These are phyloP conservation scores for Ciconia stormi DNA, from an alignment of 2,113 vertebrate genomes.

Conservation along the genomic window DNA sequence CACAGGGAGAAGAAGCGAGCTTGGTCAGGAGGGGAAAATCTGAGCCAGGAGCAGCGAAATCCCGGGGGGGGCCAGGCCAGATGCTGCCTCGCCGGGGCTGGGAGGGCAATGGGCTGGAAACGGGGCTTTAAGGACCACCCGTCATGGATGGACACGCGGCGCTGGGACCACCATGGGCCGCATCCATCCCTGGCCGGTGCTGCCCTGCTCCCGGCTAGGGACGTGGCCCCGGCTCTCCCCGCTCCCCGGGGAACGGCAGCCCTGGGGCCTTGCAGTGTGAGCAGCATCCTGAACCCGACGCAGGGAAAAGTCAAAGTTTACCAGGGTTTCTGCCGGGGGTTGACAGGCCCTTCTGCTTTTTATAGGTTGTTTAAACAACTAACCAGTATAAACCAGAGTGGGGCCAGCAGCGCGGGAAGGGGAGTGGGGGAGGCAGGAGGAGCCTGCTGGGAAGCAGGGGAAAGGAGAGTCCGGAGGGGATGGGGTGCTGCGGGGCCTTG, in stretches of 20 bases:
- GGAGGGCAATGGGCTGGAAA: not conserved
- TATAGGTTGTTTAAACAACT: slow-evolving; percentile 38
- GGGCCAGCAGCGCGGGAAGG: not conserved
- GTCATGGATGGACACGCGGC: rapidly evolving
- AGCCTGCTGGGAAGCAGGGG: not conserved
- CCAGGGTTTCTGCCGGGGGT: not conserved
- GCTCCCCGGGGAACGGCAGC: rapidly evolving
- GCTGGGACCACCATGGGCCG: rapidly evolving
- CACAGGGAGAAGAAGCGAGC: not conserved
- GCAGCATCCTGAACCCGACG: not conserved
- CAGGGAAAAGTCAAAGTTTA: not conserved
- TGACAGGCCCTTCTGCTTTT: slow-evolving; percentile 31
- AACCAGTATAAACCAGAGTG: not conserved
- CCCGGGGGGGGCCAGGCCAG: not conserved
- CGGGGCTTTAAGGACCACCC: rapidly evolving
- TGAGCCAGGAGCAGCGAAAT: not conserved
- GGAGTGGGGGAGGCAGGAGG: not conserved
- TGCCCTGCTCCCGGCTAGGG: not conserved
- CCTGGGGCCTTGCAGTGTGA: not conserved
- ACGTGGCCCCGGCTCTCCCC: rapidly evolving
- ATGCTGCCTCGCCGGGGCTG: rapidly evolving
- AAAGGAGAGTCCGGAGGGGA: not conserved
- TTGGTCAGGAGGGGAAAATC: not conserved
- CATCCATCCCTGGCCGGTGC: not conserved
- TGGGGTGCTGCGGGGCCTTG: rapidly evolving